A percentile compares a stretch with the other conserved stretches of the same genome.
These are phyloP conservation scores for Macrotrachela quadricornifera DNA, from an alignment of 1,140 invertebrate species.

Conservation along the genomic window DNA sequence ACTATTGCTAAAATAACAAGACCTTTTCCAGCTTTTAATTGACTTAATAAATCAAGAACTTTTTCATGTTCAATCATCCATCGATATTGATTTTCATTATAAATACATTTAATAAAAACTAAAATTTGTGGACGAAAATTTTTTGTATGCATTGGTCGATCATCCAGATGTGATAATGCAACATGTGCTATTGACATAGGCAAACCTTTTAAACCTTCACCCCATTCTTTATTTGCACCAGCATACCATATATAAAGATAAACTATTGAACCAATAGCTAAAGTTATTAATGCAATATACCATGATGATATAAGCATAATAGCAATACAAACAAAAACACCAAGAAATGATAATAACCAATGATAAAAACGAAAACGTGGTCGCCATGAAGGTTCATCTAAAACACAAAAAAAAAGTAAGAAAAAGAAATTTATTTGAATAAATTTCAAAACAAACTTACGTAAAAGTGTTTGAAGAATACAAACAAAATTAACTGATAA, in stretches of 20 bases:
- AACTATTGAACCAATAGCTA: constrained; percentile 77
- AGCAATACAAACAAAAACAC: constrained; percentile 70
- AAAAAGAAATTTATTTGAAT: too few species aligned
- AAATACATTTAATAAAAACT: constrained; percentile 41
- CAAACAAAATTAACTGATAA: constrained; percentile 96
- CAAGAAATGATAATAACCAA: constrained; percentile 64
- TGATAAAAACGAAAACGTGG: constrained; percentile 95
- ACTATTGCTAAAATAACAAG: not conserved
- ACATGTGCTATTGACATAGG: constrained; percentile 83
- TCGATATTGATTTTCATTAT: constrained; percentile 9
- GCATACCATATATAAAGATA: constrained; percentile 98
- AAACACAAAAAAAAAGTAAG: too few species aligned
- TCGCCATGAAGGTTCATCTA: constrained; percentile 84
- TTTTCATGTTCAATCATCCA: not conserved
- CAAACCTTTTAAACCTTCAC: constrained; percentile 87
- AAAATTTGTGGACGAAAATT: constrained; percentile 94
- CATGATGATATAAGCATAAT: constrained; percentile 99
- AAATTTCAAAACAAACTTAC: too few species aligned
- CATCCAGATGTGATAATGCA: constrained; percentile 71
- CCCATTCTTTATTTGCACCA: constrained; percentile 98
- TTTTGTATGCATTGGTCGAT: constrained; percentile 78
- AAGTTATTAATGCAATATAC: constrained; percentile 86
- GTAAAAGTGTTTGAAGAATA: constrained; percentile 64
- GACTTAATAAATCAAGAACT: constrained; percentile 75
- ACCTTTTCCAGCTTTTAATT: constrained; percentile 69